Base-by-base conservation (phyloP, 1,140 invertebrate genomes). In the Monochamus saltuarius region DNA sequence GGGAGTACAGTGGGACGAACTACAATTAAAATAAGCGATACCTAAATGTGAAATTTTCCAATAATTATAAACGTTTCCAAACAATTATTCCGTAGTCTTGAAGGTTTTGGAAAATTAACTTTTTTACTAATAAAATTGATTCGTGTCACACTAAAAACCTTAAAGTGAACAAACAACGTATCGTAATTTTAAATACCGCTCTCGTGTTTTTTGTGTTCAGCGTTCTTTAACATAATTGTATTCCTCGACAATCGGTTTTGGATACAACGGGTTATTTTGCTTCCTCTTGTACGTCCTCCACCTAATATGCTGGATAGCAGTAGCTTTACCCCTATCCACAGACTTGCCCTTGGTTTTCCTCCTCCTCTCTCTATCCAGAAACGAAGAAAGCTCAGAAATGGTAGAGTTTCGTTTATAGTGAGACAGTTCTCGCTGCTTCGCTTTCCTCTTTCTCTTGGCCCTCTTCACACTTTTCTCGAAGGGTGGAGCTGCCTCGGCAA, bases 241-340 rank as follows among this genome's bases (percentile, higher is more conserved):
- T 47, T 70, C 68, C 37, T 70, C 68, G 1, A 70, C 61, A n/a
- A 70, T 66, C 6, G 64, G 60, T 16, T 40, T 63, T n/a, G 68
- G 68, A 64, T 66, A 64, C 34, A 68, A 52, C 1, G 66, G 63
- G 52, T 64, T 38, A 1, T 36, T 40, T 11, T 10, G 29, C 16
- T 40, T 49, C 7, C 39, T 22, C 17, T 66, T 59, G 29, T 66
- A 66, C 3, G 60, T 62, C 38, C 16, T 57, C 53, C 53, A 56
- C 37, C 53, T 56, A 10, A 56, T 56, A 34, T 56, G 43, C 14
- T 34, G 17, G 4, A 56, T 56, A 1, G 34, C 13, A 45, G 53
- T 56, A 7, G 42, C 8, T 16, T 45, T 14, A 11, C 53, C 53
- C 14, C 34, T 45, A 45, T 56, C 53, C 34, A 45, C 53, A 2